Base-by-base conservation (phyloP, 2,888 invertebrate genomes). In the Nomada hirtipes region DNA sequence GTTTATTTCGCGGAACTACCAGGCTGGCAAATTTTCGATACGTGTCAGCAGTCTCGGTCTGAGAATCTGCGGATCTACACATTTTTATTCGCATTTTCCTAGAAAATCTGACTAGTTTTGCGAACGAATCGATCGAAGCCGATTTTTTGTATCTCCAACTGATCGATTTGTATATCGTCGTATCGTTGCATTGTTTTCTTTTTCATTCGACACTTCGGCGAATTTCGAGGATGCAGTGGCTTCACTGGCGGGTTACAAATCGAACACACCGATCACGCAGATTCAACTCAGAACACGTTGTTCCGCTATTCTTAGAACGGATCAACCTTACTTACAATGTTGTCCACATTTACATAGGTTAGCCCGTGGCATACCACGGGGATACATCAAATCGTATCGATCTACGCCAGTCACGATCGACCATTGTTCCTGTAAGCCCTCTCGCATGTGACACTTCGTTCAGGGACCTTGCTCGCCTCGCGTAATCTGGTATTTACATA, bases 401-500 rank as follows among this genome's bases (percentile, higher is more conserved):
- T 85, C 86, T 72, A 77, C 65, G 81, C 83, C 72, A 85, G 85
- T 87, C 83, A 87, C 83, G 85, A 80, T 85, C 83, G 75, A 61
- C 85, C 76, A 87, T 85, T 87, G 86, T 85, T 87, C 79, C 79
- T 77, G 61, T 65, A 74, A 75, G 85, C 73, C 36, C 83, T 78
- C 68, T 75, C 63, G 72, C 57, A 57, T 57, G 71, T 65, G 85
- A 86, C 80, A 79, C 76, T 76, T 71, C 69, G 78, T 69, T 63
- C 60, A 15, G 29, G 42, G 76, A 81, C 75, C 80, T 85, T 79
- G 80, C 85, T 72, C 74, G 71, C 77, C 72, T 20, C 47, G 70
- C 76, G 76, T 87, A 85, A 87, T 85, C 87, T 74, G 80, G 65
- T 71, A 86, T 87, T 86, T 87, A 81, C 83, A 87, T 85, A 85